Evolutionary conservation across 2,797 vertebrate genomes (phyloP), one percentile per base, ranked within the genome.

Genomic region (Channallabes apus): DNA sequence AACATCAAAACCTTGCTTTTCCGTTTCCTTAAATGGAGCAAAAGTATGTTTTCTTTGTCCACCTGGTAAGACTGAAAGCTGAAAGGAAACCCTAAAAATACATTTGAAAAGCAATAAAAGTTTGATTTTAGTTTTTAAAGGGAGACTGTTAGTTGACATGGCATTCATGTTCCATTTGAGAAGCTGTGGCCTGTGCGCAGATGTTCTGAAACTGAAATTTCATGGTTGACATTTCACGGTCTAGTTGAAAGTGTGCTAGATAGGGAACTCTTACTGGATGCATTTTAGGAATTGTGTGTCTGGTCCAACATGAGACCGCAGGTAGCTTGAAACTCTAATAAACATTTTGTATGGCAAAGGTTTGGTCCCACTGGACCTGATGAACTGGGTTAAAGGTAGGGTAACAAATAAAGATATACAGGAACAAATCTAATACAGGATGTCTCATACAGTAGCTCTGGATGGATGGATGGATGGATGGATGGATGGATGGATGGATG

Each of bases 61-160:
- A 22, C 69, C 32, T 2, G 46, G 38, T 24, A 24, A 46, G 41
- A 14, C 38, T 41, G 20, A 41, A 65, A 2, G 64, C 27, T 6
- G 0, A 29, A 35, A 68, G 17, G 32, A 71, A 71, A 38, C 32
- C 22, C 18, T 18, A 68, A 68, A 68, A 22, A 35, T 38, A 11
- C 51, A 69, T 41, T 69, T 22, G 35, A 71, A 71, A 72, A 72
- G 8, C 46, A 15, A n/a, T 24, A 41, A 46, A 54, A 51, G 6
- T 54, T 73, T 17, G 46, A 54, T 75, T 54, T n/a, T 9, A 46
- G 11, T 24, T 46, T 72, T n/a, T 3, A 8, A 72, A 24, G 46
- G n/a, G 51, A 18, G 71, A 73, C 71, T 15, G 51, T 54, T 73
- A 51, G 71, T 17, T 73, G 71, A 27, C 72, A 51, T 75, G 72